A percentile compares a stretch with the other conserved stretches of the same genome.
These are phyloP conservation scores for Thalassarche chlororhynchos DNA, from an alignment of 2,113 vertebrate species.

Conservation along the genomic window DNA sequence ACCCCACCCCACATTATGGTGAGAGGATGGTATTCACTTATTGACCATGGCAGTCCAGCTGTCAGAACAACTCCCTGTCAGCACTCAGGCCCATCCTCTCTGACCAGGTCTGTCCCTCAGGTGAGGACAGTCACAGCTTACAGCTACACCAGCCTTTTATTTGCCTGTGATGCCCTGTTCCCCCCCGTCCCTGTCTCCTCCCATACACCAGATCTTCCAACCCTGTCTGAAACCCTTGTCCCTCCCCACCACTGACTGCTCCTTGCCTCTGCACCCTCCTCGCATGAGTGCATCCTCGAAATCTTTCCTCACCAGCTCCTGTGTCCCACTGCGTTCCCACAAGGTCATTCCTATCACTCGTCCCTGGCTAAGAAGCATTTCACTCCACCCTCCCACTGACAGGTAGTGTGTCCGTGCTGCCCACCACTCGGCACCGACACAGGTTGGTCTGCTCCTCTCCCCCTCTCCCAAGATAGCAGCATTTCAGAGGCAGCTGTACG, in stretches of 20 bases:
- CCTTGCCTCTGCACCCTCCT: not conserved
- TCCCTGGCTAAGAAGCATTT: not conserved
- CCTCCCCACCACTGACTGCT: not conserved
- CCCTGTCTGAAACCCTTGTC: not conserved
- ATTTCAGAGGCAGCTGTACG: not conserved
- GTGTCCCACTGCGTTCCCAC: not conserved
- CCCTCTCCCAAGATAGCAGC: not conserved
- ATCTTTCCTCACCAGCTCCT: not conserved
- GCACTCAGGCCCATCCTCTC: not conserved
- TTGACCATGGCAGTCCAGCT: not conserved
- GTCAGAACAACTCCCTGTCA: not conserved
- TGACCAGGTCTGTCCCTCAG: not conserved
- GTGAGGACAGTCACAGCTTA: not conserved
- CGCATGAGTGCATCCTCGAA: not conserved
- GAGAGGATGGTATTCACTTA: not conserved
- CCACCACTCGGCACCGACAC: rapidly evolving
- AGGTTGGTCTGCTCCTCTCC: not conserved
- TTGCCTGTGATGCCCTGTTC: not conserved
- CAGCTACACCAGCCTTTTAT: not conserved
- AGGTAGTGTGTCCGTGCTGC: not conserved
- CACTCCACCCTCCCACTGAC: rapidly evolving
- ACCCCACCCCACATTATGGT: not conserved
- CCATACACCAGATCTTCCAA: not conserved
- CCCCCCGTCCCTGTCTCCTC: not conserved
- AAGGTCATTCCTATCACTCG: not conserved